Evolutionary conservation across 2,797 vertebrate species (phyloP).

Genomic region (Synaphobranchus kaupii): DNA sequence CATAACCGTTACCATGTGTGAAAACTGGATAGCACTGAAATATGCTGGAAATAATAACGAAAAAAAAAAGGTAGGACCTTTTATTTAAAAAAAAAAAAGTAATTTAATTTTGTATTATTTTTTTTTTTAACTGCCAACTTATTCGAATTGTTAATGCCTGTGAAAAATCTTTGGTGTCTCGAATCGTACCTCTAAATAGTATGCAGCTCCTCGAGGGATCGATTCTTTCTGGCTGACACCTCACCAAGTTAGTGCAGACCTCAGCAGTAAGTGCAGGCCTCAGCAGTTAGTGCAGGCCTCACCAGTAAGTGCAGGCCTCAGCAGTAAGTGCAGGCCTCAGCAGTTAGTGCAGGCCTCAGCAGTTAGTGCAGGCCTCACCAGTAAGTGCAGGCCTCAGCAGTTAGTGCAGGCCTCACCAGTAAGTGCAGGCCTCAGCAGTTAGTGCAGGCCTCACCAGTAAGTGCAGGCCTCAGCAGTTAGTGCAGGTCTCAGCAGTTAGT

Average conservation of each 20-base stretch:
- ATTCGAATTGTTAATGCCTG: conserved; percentile 40
- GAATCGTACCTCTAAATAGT: conserved; percentile 47
- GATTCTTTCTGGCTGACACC: conserved; percentile 14
- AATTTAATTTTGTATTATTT: not conserved
- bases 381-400: too few species aligned
- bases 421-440: too few species aligned
- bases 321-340: too few species aligned
- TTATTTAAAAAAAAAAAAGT: too few species aligned
- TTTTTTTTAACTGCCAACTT: not conserved
- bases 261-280: conserved; percentile 36
- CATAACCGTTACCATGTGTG: conserved; percentile 60
- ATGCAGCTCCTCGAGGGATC: conserved; percentile 38
- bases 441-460: too few species aligned
- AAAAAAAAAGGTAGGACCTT: conserved; percentile 10
- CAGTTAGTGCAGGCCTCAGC: too few species aligned
- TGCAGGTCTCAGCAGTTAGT: too few species aligned
- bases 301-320: too few species aligned
- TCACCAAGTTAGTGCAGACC: conserved; percentile 20
- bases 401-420: too few species aligned
- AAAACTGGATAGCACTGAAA: conserved; percentile 40
- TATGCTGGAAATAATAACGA: conserved; percentile 35
- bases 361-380: too few species aligned
- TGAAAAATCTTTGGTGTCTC: conserved; percentile 50
- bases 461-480: too few species aligned
- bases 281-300: too few species aligned